Base-by-base conservation (phyloP, 2,113 vertebrate species). In the Hemiscyllium ocellatum region DNA sequence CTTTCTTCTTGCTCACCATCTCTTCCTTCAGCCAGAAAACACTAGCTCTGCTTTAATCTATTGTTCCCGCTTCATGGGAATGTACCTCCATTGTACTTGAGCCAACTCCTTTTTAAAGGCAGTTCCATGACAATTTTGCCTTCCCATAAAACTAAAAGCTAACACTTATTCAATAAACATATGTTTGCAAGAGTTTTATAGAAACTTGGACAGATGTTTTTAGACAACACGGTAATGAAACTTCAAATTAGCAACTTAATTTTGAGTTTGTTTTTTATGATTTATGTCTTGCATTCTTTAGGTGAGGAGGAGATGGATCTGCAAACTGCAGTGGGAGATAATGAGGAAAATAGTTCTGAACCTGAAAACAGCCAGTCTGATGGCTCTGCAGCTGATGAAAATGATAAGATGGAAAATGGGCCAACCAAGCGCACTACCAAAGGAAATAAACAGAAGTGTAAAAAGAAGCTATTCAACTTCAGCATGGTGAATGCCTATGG, bases 261-360 rank as follows among this genome's bases (percentile, higher is more conserved):
- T 33, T 93, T 93, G 15, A 66, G 42, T 22, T 47, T 66, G 50
- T 61, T 90, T 90, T 13, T n/a, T 93, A 66, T 93, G 37, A 66
- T 29, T 56, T 95, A 52, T 96, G 10, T 72, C 56, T n/a, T 96
- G 3, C 96, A 96, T 69, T 95, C 96, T 94, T 69, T 96, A 99
- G 99, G 97, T 85, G 98, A 99, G 83, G 97, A 98, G 96, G 98
- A 98, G 95, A 99, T 99, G 99, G 99, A 99, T 95, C 99, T 99
- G 97, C 98, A 99, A 97, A 98, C 98, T 78, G 97, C 50, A 24
- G 12, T 56, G 8, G 85, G 66, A 69, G 26, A 97, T 96, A 97
- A 96, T 96, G 97, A 95, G 96, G 97, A 97, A 12, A 97, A 98
- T 96, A 97, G 98, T 95, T 97, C 97, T 0, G 98, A 98, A 96